Conservation (phyloP, 2,797 vertebrate species). For the Acestrorhynchus altus region DNA sequence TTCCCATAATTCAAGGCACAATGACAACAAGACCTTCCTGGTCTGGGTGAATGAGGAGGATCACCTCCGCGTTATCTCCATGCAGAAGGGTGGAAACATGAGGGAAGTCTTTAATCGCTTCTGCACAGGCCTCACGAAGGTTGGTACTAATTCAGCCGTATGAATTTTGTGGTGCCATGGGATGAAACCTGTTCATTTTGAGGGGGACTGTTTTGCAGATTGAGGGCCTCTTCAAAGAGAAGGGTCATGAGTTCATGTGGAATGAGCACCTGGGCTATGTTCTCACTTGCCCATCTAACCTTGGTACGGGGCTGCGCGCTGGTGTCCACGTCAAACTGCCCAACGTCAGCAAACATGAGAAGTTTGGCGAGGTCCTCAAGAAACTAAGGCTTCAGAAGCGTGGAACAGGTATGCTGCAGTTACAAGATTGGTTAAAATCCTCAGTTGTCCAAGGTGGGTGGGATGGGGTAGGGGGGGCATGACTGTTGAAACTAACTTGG, state of each 20-base stretch:
- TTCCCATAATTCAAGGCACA: conserved; percentile 77
- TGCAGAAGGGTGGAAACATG: conserved; percentile 93
- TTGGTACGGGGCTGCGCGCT: conserved; percentile 86
- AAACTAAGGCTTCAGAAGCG: conserved; percentile 87
- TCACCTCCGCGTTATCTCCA: conserved; percentile 90
- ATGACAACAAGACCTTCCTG: conserved; percentile 90
- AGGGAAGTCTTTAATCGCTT: conserved; percentile 89
- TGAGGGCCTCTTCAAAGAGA: conserved; percentile 86
- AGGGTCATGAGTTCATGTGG: conserved; percentile 89
- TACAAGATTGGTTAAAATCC: too few relatives aligned
- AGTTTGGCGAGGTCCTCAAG: conserved; percentile 86
- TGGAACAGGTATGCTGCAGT: conserved; percentile 80
- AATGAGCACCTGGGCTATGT: conserved; percentile 89
- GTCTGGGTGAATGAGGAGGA: conserved; percentile 93
- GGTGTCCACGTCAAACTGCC: conserved; percentile 89
- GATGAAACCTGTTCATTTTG: neutral
- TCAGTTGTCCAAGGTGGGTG: too few relatives aligned
- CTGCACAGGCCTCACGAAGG: conserved; percentile 87
- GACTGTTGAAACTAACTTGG: too few relatives aligned
- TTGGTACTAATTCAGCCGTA: conserved; percentile 53
- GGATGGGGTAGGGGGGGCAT: too few relatives aligned
- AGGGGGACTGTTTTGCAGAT: conserved; percentile 73
- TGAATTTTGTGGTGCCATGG: neutral
- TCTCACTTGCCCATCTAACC: conserved; percentile 90
- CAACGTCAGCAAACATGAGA: conserved; percentile 85